phyloP scores from a whole-genome alignment of 2,797 vertebrate species.

The Eupleurogrammus muticus region DNA sequence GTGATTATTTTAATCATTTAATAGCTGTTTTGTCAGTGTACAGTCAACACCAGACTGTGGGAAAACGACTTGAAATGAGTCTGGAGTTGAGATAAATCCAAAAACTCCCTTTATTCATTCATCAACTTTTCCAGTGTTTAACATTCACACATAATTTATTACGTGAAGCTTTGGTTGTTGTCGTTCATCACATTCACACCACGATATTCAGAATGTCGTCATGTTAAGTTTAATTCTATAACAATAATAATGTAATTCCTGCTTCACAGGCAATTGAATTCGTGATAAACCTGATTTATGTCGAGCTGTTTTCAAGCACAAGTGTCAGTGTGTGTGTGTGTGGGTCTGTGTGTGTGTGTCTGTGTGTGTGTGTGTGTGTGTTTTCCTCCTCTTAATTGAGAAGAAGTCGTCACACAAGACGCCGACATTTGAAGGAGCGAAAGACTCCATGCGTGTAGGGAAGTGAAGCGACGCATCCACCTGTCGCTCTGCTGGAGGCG shows the following conservation, averaged over 20 bases:
- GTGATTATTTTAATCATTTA: neutral
- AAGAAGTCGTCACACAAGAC: slow-evolving; percentile 21
- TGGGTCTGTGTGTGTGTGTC: slow-evolving; percentile 5
- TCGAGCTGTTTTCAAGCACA: slow-evolving; percentile 51
- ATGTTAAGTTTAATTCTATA: neutral
- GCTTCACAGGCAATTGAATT: slow-evolving; percentile 56
- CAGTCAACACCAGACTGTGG: neutral
- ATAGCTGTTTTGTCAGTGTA: neutral
- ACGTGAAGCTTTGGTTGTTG: neutral
- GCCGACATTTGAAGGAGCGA: slow-evolving; percentile 1
- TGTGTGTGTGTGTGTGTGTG: neutral
- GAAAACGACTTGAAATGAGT: neutral
- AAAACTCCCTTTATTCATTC: slow-evolving; percentile 14
- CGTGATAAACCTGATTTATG: slow-evolving; percentile 60
- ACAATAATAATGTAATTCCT: slow-evolving; percentile 42
- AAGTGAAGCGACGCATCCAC: slow-evolving; percentile 3
- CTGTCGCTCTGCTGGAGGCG: slow-evolving; percentile 5
- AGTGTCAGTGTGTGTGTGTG: neutral
- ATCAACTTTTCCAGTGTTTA: neutral
- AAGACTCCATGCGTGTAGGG: neutral
- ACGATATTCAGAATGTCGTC: neutral
- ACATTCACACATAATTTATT: neutral
- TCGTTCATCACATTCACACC: neutral
- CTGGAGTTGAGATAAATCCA: neutral
- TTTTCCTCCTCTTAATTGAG: neutral